phyloP scores from a whole-genome alignment of 2,888 invertebrate species.

The Polydrusus tereticollis region DNA sequence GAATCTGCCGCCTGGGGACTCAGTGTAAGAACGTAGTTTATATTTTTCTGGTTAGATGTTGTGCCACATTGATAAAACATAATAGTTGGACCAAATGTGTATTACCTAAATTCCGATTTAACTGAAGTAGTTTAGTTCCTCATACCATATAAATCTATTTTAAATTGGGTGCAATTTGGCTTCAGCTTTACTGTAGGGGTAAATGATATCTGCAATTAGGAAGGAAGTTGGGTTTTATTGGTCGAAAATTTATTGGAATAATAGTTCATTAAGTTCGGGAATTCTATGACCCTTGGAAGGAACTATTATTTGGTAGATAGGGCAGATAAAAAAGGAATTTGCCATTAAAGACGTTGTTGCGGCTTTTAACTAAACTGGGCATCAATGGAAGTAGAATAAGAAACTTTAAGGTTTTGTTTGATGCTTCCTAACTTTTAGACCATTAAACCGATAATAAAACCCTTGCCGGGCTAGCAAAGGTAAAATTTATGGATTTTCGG shows the following conservation, averaged over 20 bases:
- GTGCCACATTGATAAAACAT: neutral
- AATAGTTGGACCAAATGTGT: neutral
- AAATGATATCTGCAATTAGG: slow-evolving; percentile 48
- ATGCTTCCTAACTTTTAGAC: no score
- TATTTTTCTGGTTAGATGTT: no score
- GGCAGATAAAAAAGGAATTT: no score
- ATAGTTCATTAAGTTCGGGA: slow-evolving; percentile 40
- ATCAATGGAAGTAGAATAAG: no score
- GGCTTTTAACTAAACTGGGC: no score
- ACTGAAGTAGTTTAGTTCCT: slow-evolving; percentile 27
- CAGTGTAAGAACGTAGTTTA: no score
- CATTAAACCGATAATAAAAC: no score
- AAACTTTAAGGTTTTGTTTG: no score
- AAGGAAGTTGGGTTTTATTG: slow-evolving; percentile 44
- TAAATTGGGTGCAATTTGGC: slow-evolving; percentile 47
- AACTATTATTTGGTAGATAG: slow-evolving; percentile 10
- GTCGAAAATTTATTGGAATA: slow-evolving; percentile 41
- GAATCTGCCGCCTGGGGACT: no score
- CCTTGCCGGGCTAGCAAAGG: no score
- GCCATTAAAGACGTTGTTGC: no score
- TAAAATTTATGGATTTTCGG: no score
- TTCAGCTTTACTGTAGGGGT: slow-evolving; percentile 25
- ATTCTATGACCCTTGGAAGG: slow-evolving; percentile 31
- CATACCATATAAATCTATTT: slow-evolving; percentile 40
- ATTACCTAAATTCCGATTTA: slow-evolving; percentile 28